Evolutionary conservation across 2,113 vertebrate genomes (phyloP), one percentile per base, ranked within the genome.

Genomic region (Pyxicephalus adspersus): DNA sequence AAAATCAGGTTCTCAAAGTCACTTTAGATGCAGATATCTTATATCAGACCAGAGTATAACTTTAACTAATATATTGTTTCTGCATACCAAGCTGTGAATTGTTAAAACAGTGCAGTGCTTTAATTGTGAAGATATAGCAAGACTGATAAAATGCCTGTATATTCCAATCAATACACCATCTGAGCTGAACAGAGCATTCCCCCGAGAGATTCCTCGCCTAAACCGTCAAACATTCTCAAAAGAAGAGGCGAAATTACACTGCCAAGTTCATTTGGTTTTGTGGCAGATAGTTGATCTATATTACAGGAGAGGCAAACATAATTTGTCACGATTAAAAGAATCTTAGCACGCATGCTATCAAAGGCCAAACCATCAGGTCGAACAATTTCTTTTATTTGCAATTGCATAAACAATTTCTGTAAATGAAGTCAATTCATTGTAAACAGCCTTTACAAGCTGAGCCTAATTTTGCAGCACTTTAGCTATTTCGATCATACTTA

Each of bases 221-320:
- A 58, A 28, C 72, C 22, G 11, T 71, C 19, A 57, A 60, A 64
- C 28, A 55, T 52, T 57, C 71, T 45, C 51, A 45, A 66, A 25
- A 72, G 72, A 72, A 82, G 70, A 74, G 65, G 50, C 45, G 61
- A 65, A 55, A 75, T 82, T 74, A 74, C 70, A 64, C 63, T 66
- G 51, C 19, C 61, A 73, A 66, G 65, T 75, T 66, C 60, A 75
- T 72, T 82, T 65, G 70, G 4, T 26, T 45, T 28, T 38, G 61
- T 75, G 71, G 71, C 80, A 82, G 80, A 74, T 75, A 82, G 51
- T 82, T 82, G 80, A 82, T 82, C 80, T 66, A 65, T 71, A 82
- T 82, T 82, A 82, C 63, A 65, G 50, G 38, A 20, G 70, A 17
- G 45, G 51, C 26, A 82, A 82, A 82, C 58, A n/a, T 58, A 73